phyloP scores from a whole-genome alignment of 2,888 invertebrate genomes.

The Platycheirus rosarum region DNA sequence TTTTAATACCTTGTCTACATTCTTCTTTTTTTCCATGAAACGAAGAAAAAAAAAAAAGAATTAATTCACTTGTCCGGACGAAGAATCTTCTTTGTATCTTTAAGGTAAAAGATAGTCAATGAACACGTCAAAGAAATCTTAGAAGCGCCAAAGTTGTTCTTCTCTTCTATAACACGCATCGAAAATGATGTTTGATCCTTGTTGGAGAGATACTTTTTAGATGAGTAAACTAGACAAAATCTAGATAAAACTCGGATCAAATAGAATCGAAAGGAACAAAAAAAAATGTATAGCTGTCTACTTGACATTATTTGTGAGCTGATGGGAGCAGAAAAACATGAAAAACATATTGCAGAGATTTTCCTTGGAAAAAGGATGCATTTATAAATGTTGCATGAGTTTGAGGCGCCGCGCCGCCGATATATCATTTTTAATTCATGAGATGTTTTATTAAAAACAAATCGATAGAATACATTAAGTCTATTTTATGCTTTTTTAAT shows the following conservation, averaged over 20 bases:
- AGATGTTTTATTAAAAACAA: too few relatives aligned
- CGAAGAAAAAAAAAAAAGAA: background rate
- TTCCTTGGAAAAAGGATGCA: too few relatives aligned
- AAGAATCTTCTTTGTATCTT: constrained; percentile 24
- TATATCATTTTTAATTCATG: too few relatives aligned
- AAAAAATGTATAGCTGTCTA: background rate
- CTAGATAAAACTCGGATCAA: constrained; percentile 10
- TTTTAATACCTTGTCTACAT: constrained; percentile 27
- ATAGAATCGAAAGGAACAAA: background rate
- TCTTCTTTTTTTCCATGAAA: background rate
- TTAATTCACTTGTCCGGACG: constrained; percentile 22
- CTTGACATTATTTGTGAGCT: background rate
- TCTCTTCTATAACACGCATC: background rate
- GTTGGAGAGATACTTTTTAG: constrained; percentile 5
- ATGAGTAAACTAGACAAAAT: constrained; percentile 7
- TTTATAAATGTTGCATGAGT: too few relatives aligned
- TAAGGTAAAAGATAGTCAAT: constrained; percentile 40
- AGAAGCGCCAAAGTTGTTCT: constrained; percentile 13
- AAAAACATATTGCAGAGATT: too few relatives aligned
- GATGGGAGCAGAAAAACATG: constrained; percentile 9
- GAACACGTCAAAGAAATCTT: constrained; percentile 36
- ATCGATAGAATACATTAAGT: too few relatives aligned
- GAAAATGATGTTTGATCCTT: constrained; percentile 26
- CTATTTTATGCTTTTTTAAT: too few relatives aligned
- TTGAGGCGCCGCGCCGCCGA: too few relatives aligned